Base-by-base conservation (phyloP, 2,888 invertebrate species). In the Physocephala rufipes region DNA sequence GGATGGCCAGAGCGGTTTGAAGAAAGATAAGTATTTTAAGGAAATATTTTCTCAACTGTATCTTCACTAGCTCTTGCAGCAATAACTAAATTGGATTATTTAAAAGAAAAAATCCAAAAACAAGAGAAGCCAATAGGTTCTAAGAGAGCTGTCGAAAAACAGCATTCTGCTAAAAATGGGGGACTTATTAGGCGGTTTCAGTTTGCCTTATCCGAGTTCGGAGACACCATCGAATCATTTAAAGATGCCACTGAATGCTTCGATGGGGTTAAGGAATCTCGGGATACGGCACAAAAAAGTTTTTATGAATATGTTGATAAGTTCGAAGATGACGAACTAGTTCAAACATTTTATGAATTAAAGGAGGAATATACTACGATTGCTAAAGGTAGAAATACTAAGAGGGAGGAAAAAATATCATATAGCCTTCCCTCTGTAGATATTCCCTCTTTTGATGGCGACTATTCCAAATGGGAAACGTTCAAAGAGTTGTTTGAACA, bases 141-240 rank as follows among this genome's bases (percentile, higher is more conserved):
- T n/a, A n/a, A n/a, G n/a, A n/a, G n/a, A n/a, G n/a, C n/a, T n/a
- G n/a, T n/a, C n/a, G n/a, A n/a, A n/a, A n/a, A 45, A 45, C 45
- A 45, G 45, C 45, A 45, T 45, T 45, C 45, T 45, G 45, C 45
- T 45, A 45, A 45, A 45, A 45, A 12, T 45, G 45, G 45, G 45
- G 45, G 45, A 45, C 45, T 45, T 45, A 45, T 45, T 45, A 45
- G 45, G 45, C 45, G 45, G 45, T 45, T 45, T 45, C 45, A 45
- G 45, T 45, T 45, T 45, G 45, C 45, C 45, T 45, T 45, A 45
- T 45, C 45, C 45, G 45, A 45, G 45, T 45, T 45, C 45, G 15
- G 45, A 45, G 45, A 45, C 45, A 45, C 45, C 45, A 45, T 45
- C 45, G 45, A 45, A 45, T 45, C 45, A 45, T 45, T 45, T 45